Evolutionary conservation across 2,888 invertebrate genomes (phyloP), one percentile per base, ranked within the genome.

Genomic region (Cistogaster globosa): DNA sequence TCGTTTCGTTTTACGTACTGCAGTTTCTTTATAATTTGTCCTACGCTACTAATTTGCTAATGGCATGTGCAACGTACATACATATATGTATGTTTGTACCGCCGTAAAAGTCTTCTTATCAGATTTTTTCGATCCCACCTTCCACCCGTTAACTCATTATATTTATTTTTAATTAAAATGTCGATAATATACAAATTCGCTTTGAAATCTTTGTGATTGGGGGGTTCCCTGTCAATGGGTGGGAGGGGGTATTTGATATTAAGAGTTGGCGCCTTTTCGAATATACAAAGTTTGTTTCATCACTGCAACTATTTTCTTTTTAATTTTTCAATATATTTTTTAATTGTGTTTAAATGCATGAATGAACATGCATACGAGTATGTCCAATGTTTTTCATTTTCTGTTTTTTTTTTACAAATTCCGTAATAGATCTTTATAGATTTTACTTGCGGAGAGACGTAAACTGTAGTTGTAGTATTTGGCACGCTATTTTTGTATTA

Each of bases 291-390:
- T 76, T 82, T 68, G 22, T 69, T 63, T 74, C 72, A 67, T 67
- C 51, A 16, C 57, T 69, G 38, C 8, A 32, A 0, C 48, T 76
- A 75, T 69, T 69, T 48, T 0, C 62, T 48, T 32, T 57, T 53
- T 45, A 20, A 14, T n/a, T 1, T 14, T 36, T 63, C 9, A 60
- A 14, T 75, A 62, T 68, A 69, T 22, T 71, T 72, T 84, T 72
- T 72, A 84, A 84, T 80, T 79, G 63, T 20, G 78, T 83, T 74
- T 78, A 63, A 78, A 83, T 83, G 68, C 74, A 79, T 78, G 83
- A 78, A 83, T 74, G 69, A 75, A 63, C 26, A 62, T 26, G 7
- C 16, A 69, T 60, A 65, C 16, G 9, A 32, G 26, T 55, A 57
- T 81, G 68, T 78, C n/a, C n/a, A n/a, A 32, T 45, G 4, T 72